Conservation (phyloP, 2,113 vertebrate genomes). For the Polyodon spathula region DNA sequence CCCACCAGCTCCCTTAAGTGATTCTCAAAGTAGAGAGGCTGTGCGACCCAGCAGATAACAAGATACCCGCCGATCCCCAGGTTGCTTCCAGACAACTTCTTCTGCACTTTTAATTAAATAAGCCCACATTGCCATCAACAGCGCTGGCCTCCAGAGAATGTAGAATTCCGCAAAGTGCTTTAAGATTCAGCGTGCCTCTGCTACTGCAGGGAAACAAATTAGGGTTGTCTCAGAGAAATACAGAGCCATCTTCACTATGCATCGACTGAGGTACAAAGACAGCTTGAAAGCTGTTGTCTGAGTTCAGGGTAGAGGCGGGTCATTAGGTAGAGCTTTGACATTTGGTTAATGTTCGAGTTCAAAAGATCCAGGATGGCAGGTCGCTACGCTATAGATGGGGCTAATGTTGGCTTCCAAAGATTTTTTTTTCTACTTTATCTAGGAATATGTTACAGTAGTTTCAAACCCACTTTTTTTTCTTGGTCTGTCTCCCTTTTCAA, state of each 20-base stretch:
- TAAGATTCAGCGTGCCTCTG: conserved; percentile 11
- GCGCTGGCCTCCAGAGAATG: conserved; percentile 26
- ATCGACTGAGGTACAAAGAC: neutral
- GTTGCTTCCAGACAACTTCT: conserved; percentile 27
- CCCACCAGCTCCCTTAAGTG: conserved; percentile 4
- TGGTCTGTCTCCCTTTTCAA: no score
- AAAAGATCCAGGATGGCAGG: no score
- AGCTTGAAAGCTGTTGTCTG: conserved; percentile 1
- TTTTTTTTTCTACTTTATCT: no score
- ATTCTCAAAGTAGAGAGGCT: conserved; percentile 29
- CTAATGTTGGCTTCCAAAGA: no score
- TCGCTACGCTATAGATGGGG: no score
- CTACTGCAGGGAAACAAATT: conserved; percentile 9
- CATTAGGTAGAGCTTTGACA: neutral
- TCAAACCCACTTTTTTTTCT: no score
- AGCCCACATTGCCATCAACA: conserved; percentile 29
- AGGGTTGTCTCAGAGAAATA: conserved; percentile 4
- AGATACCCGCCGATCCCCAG: conserved; percentile 23
- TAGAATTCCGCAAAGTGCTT: conserved; percentile 26
- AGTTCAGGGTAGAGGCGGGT: neutral
- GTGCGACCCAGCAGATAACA: conserved; percentile 33
- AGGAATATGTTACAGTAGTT: no score
- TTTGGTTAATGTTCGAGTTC: neutral
- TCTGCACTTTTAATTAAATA: conserved; percentile 40
- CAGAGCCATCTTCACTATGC: conserved; percentile 6